Conservation (phyloP, 2,113 vertebrate genomes). For the Lagenorhynchus albirostris region DNA sequence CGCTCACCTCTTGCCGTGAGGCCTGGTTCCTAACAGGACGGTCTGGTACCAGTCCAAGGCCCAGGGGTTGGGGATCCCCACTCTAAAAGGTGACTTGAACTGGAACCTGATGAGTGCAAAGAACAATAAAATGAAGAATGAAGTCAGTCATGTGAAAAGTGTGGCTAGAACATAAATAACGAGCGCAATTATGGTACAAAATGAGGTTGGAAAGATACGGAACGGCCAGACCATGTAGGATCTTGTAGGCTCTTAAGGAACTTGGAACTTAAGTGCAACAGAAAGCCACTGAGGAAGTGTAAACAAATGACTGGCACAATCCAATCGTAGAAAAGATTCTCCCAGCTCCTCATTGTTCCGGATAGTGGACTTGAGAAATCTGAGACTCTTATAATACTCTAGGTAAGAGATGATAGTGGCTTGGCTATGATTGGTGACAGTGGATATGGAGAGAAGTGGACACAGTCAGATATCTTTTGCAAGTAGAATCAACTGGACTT, state of each 20-base stretch:
- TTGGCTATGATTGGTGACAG: neutral
- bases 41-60: no score
- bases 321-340: neutral
- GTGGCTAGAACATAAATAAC: neutral
- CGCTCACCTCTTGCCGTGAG: no score
- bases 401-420: neutral
- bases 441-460: neutral
- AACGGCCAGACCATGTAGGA: neutral
- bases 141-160: neutral
- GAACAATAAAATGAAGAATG: neutral
- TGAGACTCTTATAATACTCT: neutral
- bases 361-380: neutral
- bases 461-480: neutral
- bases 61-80: no score
- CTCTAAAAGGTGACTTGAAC: neutral
- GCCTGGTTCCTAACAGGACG: no score
- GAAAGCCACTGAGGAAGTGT: neutral
- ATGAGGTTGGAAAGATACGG: neutral
- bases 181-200: rapidly evolving
- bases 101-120: neutral
- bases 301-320: neutral
- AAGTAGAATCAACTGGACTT: neutral
- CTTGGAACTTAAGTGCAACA: neutral
- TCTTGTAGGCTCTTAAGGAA: neutral
- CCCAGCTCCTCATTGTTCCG: neutral